These are phyloP conservation scores for Lamellibrachia columna DNA, from an alignment of 2,888 invertebrate genomes.

Conservation along the genomic window DNA sequence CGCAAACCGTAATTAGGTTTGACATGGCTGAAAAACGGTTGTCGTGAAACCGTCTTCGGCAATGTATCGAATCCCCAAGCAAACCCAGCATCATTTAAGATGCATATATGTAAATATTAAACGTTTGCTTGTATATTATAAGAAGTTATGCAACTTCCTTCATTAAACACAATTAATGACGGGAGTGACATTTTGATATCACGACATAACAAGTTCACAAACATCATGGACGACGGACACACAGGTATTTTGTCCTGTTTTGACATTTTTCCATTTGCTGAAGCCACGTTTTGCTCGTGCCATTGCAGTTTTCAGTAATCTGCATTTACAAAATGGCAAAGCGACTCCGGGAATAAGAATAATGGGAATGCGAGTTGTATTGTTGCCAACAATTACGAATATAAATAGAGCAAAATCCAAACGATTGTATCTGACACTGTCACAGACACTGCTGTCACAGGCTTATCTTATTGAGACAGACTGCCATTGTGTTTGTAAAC, in stretches of 20 bases:
- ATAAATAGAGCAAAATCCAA: constrained; percentile 14
- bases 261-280: neutral
- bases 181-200: constrained; percentile 19
- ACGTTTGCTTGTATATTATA: neutral
- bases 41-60: neutral
- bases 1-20: constrained; percentile 1
- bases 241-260: constrained; percentile 24
- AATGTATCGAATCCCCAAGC: neutral
- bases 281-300: neutral
- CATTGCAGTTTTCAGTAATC: neutral
- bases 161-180: neutral
- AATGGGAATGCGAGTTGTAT: neutral
- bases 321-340: neutral
- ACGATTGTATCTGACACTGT: neutral
- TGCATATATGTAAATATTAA: neutral
- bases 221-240: constrained; percentile 33
- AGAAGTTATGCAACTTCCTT: neutral
- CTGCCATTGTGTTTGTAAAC: neutral
- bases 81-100: neutral
- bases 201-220: constrained; percentile 26
- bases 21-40: neutral
- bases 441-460: neutral
- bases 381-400: neutral
- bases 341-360: neutral
- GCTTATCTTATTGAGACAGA: neutral